phyloP scores from a whole-genome alignment of 2,113 vertebrate species.

The Raja brachyura region DNA sequence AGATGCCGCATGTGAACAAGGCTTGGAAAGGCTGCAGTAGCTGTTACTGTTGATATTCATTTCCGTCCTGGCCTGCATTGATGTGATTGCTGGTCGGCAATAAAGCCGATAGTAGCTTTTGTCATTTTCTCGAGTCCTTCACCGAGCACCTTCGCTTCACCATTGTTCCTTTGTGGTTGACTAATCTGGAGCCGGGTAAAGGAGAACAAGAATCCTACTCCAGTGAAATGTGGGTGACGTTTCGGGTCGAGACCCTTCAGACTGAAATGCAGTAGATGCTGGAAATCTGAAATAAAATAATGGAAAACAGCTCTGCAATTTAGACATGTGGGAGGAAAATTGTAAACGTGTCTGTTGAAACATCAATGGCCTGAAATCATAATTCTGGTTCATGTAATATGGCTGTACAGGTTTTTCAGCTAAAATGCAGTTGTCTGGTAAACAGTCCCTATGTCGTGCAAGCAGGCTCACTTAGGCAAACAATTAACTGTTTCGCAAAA shows the following conservation, averaged over 20 bases:
- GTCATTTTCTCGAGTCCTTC: constrained; percentile 35
- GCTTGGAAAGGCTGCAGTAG: not conserved
- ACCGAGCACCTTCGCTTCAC: constrained; percentile 30
- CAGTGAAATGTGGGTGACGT: no score
- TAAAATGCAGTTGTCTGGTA: no score
- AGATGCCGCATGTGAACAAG: not conserved
- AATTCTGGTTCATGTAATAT: not conserved
- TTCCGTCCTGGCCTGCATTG: constrained; percentile 15
- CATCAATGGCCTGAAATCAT: not conserved
- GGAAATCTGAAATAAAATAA: no score
- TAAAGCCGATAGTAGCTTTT: constrained; percentile 8
- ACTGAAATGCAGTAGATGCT: no score
- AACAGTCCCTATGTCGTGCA: no score
- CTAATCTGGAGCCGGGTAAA: not conserved
- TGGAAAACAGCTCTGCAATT: no score
- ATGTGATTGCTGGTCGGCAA: constrained; percentile 25
- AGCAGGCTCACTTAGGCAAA: no score
- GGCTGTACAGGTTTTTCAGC: no score
- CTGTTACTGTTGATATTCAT: constrained; percentile 6
- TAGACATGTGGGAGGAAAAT: not conserved
- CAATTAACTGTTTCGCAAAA: no score
- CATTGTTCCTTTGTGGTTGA: constrained; percentile 12
- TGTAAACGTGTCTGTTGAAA: not conserved
- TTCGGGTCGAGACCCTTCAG: no score
- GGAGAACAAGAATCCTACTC: not conserved